These are phyloP conservation scores for Mythimna vitellina DNA, from an alignment of 2,888 invertebrate genomes.

Conservation along the genomic window DNA sequence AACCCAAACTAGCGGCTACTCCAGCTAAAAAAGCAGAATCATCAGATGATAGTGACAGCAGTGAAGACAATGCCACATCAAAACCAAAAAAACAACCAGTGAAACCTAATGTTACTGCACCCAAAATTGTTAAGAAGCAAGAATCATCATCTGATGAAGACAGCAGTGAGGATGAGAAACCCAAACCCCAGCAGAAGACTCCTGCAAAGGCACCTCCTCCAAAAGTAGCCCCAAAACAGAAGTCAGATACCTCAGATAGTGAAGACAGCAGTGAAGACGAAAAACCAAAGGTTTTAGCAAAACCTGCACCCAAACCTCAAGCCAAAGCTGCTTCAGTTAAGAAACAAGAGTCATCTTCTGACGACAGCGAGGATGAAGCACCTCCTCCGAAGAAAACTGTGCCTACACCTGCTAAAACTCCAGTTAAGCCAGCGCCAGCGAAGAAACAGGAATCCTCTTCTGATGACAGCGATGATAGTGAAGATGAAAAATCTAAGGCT, in stretches of 20 bases:
- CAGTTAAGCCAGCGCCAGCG: slow-evolving; percentile 50
- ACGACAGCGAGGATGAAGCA: slow-evolving; percentile 77
- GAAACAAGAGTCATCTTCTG: slow-evolving; percentile 77
- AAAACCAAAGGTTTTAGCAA: slow-evolving; percentile 69
- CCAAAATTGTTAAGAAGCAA: slow-evolving; percentile 69
- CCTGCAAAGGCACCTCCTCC: slow-evolving; percentile 63
- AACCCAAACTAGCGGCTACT: slow-evolving; percentile 52
- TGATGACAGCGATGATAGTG: slow-evolving; percentile 77
- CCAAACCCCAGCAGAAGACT: slow-evolving; percentile 65
- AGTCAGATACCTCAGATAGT: slow-evolving; percentile 59
- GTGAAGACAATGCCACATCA: slow-evolving; percentile 68
- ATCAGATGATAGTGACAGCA: slow-evolving; percentile 74
- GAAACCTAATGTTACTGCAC: slow-evolving; percentile 67
- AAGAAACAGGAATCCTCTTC: slow-evolving; percentile 72
- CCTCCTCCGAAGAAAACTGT: slow-evolving; percentile 62
- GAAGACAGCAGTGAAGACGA: slow-evolving; percentile 82
- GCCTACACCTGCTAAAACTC: slow-evolving; percentile 67
- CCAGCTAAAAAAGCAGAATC: slow-evolving; percentile 65
- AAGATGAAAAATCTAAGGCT: slow-evolving; percentile 69
- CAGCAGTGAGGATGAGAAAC: slow-evolving; percentile 79
- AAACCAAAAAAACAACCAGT: slow-evolving; percentile 71
- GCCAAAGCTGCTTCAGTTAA: slow-evolving; percentile 63
- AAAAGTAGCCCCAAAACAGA: slow-evolving; percentile 65
- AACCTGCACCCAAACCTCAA: slow-evolving; percentile 60
- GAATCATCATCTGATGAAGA: slow-evolving; percentile 77